Conservation (phyloP, 2,797 vertebrate genomes). For the Delichon dasypus region DNA sequence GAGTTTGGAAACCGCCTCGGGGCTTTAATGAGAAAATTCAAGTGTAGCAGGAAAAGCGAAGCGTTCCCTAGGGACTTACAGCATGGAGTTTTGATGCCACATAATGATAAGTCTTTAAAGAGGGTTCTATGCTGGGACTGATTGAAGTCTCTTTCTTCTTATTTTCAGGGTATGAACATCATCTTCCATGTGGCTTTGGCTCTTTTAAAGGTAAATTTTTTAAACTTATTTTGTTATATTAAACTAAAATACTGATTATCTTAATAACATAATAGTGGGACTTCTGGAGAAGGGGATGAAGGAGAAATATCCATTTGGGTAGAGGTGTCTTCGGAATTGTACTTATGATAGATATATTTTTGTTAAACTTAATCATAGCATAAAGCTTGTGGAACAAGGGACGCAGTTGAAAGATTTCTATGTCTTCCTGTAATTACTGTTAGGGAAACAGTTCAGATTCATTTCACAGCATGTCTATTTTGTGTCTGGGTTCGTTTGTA, state of each 20-base stretch:
- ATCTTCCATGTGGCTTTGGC: conserved; percentile 98
- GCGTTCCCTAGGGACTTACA: background rate
- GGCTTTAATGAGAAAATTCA: background rate
- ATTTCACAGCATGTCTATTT: background rate
- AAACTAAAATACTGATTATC: background rate
- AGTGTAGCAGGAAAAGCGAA: background rate
- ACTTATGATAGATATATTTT: background rate
- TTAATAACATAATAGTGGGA: background rate
- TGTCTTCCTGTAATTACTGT: background rate
- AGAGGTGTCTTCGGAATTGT: background rate
- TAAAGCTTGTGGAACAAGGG: conserved; percentile 10
- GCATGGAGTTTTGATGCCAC: background rate
- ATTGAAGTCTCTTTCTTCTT: conserved; percentile 13
- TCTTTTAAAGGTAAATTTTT: conserved; percentile 87
- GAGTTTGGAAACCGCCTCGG: background rate
- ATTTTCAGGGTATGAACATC: conserved; percentile 89
- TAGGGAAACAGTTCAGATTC: conserved; percentile 39
- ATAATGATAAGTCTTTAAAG: background rate
- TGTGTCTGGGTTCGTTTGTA: conserved; percentile 5
- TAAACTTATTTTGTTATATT: background rate
- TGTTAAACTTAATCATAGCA: background rate
- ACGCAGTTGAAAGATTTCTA: background rate
- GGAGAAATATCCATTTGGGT: background rate
- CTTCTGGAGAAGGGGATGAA: background rate
- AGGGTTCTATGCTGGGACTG: background rate